phyloP scores from a whole-genome alignment of 1,140 invertebrate species.

The Procambarus virginalis region DNA sequence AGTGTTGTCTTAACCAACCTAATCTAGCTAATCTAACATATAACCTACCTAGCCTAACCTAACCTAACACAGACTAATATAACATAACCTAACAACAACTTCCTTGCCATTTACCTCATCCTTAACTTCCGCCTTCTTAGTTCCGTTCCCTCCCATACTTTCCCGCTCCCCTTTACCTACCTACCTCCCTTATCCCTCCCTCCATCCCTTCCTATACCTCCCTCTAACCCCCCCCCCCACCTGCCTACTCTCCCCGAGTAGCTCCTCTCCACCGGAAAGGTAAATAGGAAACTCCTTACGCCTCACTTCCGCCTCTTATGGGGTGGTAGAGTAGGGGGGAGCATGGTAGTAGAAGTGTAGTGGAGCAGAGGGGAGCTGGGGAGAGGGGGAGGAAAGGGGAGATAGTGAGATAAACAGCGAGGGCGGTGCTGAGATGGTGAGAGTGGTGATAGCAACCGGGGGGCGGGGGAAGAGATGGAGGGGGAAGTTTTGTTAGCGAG shows the following conservation, averaged over 20 bases:
- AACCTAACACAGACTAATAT: too few relatives aligned
- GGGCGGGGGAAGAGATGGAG: not conserved
- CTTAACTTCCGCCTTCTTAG: too few relatives aligned
- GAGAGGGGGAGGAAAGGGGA: not conserved
- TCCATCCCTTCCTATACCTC: not conserved
- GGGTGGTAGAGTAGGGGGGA: not conserved
- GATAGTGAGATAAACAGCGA: not conserved
- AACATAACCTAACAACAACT: too few relatives aligned
- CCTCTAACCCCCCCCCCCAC: not conserved
- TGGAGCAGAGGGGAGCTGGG: not conserved
- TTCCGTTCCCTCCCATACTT: not conserved
- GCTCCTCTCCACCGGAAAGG: not conserved
- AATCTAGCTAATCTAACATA: too few relatives aligned
- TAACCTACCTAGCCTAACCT: too few relatives aligned
- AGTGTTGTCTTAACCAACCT: too few relatives aligned
- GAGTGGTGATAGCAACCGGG: not conserved
- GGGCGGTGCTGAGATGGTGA: not conserved
- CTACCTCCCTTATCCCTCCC: not conserved
- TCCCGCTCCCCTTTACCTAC: not conserved
- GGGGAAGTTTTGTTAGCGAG: not conserved
- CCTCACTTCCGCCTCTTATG: not conserved
- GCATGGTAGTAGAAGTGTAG: not conserved
- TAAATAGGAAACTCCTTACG: slow-evolving; percentile 11
- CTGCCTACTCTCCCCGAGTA: not conserved
- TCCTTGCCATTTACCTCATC: too few relatives aligned